phyloP scores from a whole-genome alignment of 1,140 invertebrate species.

The Polyergus mexicanus region DNA sequence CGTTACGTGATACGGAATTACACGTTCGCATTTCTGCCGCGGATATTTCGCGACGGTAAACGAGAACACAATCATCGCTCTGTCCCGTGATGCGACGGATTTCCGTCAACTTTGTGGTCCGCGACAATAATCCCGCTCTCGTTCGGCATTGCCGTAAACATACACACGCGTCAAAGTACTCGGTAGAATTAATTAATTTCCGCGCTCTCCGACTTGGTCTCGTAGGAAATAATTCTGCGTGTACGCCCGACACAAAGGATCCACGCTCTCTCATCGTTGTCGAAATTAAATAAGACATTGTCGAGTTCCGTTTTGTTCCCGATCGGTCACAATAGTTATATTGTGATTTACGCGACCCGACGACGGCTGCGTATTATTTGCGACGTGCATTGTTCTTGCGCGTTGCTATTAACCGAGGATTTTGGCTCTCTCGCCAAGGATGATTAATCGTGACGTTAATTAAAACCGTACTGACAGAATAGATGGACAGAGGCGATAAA shows the following conservation, averaged over 20 bases:
- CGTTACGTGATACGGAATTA: slow-evolving; percentile 64
- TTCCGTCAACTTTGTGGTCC: slow-evolving; percentile 56
- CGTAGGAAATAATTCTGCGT: slow-evolving; percentile 39
- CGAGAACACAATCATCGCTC: slow-evolving; percentile 45
- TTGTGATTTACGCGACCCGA: slow-evolving; percentile 24
- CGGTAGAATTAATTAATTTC: slow-evolving; percentile 64
- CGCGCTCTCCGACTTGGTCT: not conserved
- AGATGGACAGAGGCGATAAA: not conserved
- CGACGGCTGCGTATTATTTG: not conserved
- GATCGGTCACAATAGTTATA: slow-evolving; percentile 29
- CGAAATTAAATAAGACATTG: slow-evolving; percentile 61
- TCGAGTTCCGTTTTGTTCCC: slow-evolving; percentile 28
- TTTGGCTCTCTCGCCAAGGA: slow-evolving; percentile 7
- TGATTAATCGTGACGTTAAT: slow-evolving; percentile 36
- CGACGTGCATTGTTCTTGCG: not conserved
- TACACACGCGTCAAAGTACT: slow-evolving; percentile 33
- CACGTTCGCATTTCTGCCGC: slow-evolving; percentile 51
- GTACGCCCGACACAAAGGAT: slow-evolving; percentile 32
- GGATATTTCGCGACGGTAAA: slow-evolving; percentile 38
- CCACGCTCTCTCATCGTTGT: slow-evolving; percentile 34
- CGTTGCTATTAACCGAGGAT: not conserved
- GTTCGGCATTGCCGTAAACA: slow-evolving; percentile 39
- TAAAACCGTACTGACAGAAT: not conserved
- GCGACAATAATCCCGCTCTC: slow-evolving; percentile 55
- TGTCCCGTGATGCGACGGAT: slow-evolving; percentile 42